Percentiles rank a stretch among this genome's conserved stretches.
Conservation (phyloP, 2,113 vertebrate genomes). For the Chunga burmeisteri region DNA sequence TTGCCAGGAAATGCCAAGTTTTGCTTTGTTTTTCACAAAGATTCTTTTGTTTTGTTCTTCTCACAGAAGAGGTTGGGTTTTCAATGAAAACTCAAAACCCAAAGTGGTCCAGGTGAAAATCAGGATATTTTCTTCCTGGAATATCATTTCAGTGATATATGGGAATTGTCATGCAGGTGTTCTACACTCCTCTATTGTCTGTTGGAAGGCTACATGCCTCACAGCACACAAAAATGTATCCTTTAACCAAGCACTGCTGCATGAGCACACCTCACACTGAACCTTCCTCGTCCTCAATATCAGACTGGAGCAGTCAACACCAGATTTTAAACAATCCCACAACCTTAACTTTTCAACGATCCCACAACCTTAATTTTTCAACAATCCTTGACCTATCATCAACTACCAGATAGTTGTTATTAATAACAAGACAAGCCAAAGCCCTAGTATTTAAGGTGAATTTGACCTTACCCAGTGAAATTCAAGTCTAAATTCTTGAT, state of each 20-base stretch:
- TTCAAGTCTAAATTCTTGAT: neutral
- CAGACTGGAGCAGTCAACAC: neutral
- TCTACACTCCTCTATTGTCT: neutral
- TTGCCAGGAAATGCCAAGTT: slow-evolving; percentile 28
- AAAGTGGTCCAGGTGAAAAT: neutral
- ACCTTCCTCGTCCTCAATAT: neutral
- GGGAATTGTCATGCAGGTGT: neutral
- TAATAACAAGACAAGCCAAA: neutral
- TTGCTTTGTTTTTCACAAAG: neutral
- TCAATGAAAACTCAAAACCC: neutral
- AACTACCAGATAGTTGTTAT: neutral
- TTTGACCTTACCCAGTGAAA: neutral
- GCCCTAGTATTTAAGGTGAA: neutral
- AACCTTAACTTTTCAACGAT: neutral
- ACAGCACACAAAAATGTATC: neutral
- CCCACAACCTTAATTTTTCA: neutral
- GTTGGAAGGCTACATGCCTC: neutral
- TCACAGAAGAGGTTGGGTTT: neutral
- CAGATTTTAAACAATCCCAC: neutral
- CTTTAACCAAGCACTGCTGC: neutral
- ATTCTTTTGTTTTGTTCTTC: neutral
- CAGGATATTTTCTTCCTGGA: neutral
- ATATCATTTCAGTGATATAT: neutral
- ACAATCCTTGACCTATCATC: neutral
- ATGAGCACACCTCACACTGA: neutral